Percentiles rank a stretch among this genome's conserved stretches.
These are phyloP conservation scores for Lordiphosa andalusiaca DNA, from an alignment of 2,888 invertebrate genomes.

Conservation along the genomic window DNA sequence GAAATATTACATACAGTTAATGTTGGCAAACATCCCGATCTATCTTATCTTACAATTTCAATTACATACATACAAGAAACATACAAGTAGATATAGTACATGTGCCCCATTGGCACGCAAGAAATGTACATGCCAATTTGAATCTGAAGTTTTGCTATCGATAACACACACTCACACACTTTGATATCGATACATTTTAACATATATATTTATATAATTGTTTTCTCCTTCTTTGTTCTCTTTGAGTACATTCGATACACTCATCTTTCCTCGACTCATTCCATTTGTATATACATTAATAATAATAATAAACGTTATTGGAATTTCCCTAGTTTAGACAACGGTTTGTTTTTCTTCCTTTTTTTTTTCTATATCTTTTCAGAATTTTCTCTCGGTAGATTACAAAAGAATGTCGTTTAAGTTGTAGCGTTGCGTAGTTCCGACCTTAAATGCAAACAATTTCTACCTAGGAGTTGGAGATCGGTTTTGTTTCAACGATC, in stretches of 20 bases:
- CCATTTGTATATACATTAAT: slow-evolving; percentile 1
- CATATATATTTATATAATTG: no score
- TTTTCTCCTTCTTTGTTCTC: no score
- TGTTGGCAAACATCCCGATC: slow-evolving; percentile 66
- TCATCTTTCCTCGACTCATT: no score
- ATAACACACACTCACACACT: no score
- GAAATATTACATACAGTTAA: slow-evolving; percentile 36
- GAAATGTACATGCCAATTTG: slow-evolving; percentile 22
- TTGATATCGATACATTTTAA: no score
- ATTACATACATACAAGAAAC: slow-evolving; percentile 42
- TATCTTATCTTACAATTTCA: slow-evolving; percentile 47
- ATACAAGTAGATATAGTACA: slow-evolving; percentile 45
- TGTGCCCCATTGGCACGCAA: slow-evolving; percentile 40
- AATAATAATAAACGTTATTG: neutral
- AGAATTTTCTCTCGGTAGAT: slow-evolving; percentile 11
- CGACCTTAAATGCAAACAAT: no score
- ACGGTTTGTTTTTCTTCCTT: no score
- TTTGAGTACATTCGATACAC: slow-evolving; percentile 6
- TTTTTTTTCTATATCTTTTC: slow-evolving; percentile 1
- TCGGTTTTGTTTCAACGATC: no score
- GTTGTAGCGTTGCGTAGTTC: no score
- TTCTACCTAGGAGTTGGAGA: no score
- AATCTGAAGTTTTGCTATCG: no score
- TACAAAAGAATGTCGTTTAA: no score
- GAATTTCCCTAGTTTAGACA: slow-evolving; percentile 1